Percentiles rank a stretch among this genome's conserved stretches.
Evolutionary conservation across 2,113 vertebrate species (phyloP).

Genomic region (Halichoerus grypus): DNA sequence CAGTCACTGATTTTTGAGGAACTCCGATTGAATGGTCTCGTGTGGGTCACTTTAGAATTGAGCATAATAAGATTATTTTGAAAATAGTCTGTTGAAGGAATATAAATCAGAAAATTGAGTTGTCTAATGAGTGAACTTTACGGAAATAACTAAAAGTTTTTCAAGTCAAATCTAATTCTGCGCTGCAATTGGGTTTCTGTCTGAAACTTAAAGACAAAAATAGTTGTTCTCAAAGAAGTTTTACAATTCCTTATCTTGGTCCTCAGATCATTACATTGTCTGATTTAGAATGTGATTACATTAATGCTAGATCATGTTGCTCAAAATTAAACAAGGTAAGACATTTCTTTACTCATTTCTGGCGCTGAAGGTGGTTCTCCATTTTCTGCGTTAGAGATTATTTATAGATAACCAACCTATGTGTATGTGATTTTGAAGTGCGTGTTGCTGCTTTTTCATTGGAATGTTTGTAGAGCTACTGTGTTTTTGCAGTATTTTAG

Average conservation of each 20-base stretch:
- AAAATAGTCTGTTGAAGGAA: constrained; percentile 43
- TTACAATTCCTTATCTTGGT: constrained; percentile 88
- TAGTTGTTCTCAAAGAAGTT: background rate
- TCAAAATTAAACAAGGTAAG: constrained; percentile 99
- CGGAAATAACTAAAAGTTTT: constrained; percentile 11
- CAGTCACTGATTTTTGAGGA: background rate
- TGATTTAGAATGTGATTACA: constrained; percentile 99
- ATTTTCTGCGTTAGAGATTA: constrained; percentile 34
- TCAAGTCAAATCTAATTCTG: constrained; percentile 37
- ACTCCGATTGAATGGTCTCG: background rate
- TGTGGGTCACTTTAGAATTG: background rate
- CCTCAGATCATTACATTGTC: constrained; percentile 97
- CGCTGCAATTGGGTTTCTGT: background rate
- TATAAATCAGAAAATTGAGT: background rate
- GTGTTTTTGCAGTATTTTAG: constrained; percentile 44
- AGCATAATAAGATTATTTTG: constrained; percentile 2
- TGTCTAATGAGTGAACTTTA: constrained; percentile 9
- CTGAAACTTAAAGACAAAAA: constrained; percentile 34
- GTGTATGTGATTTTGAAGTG: constrained; percentile 22
- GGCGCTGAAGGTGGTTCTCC: background rate
- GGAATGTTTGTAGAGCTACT: background rate
- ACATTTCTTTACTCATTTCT: constrained; percentile 58
- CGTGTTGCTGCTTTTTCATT: background rate
- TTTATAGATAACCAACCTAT: background rate
- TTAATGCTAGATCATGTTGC: constrained; percentile 98